phyloP scores from a whole-genome alignment of 2,113 vertebrate species.

The Saimiri boliviensis region DNA sequence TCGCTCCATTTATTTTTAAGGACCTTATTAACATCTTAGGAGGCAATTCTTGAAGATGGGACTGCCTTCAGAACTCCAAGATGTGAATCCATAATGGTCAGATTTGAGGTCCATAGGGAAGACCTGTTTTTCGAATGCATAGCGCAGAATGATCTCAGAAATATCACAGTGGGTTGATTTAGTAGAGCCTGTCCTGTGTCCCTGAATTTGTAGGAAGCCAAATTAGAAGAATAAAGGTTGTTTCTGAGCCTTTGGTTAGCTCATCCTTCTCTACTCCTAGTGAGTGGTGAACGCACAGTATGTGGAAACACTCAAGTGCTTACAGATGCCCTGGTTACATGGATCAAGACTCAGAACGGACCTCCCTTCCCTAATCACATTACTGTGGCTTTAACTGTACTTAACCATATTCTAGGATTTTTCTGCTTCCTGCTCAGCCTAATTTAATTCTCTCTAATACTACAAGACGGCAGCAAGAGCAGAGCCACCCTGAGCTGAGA shows the following conservation, averaged over 20 bases:
- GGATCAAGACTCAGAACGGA: neutral
- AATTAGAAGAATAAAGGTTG: neutral
- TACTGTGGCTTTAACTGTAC: neutral
- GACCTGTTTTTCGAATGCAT: neutral
- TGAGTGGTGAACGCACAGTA: neutral
- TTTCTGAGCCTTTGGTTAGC: neutral
- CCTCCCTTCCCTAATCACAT: accelerated
- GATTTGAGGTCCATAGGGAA: neutral
- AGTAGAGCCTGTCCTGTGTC: neutral
- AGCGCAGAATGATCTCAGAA: neutral
- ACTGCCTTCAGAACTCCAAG: neutral
- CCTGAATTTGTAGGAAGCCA: neutral
- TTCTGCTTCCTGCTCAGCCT: neutral
- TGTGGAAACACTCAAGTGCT: too few species aligned
- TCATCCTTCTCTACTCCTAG: neutral
- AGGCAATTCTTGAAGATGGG: neutral
- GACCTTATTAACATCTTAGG: neutral
- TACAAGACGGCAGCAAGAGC: slow-evolving; percentile 6
- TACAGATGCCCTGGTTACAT: neutral
- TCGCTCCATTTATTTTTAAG: neutral
- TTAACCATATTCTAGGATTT: neutral
- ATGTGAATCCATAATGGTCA: neutral
- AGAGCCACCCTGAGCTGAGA: neutral
- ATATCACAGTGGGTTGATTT: neutral
- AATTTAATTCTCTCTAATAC: neutral